Base-by-base conservation (phyloP, 2,797 vertebrate species). In the Enteromius trimaculatus region DNA sequence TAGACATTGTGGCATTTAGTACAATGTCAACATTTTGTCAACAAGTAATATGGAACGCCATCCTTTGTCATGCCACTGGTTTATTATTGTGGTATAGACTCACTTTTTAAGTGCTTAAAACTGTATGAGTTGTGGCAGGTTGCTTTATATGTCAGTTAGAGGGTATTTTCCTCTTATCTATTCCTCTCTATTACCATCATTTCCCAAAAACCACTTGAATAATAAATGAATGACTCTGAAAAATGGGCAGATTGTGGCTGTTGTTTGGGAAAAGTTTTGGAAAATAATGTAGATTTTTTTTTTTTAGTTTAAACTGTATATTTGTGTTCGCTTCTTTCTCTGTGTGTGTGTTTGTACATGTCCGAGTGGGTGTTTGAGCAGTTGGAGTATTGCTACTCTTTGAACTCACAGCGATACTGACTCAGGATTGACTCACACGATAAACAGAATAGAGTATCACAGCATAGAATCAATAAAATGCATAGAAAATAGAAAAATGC, bases 341-440 rank as follows among this genome's bases (percentile, higher is more conserved):
- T 37, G 37, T 31, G 39, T 47, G 42, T 60, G 62, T 84, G 49
- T 76, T 23, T 62, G 53, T 65, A 70, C 34, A 78, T 83, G 70
- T 83, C 29, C 4, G 53, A 83, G 75, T 71, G 82, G 82, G 71
- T 85, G 79, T 77, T 62, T 81, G 64, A 80, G 65, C 75, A 83
- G 75, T 78, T 83, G 75, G 82, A 71, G 42, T 71, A 77, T 62
- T n/a, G 62, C 81, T 77, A 23, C 34, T 68, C 31, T 82, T 76
- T 82, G 81, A 78, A 71, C 75, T 78, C 42, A 6, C 47, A 66
- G 68, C 37, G 47, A 44, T 77, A 47, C 21, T 83, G 84, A 86
- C 75, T 86, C 76, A 78, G 68, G 75, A 39, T 62, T 74, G 81
- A 83, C 58, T 83, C 77, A 66, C 71, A 70, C 47, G 72, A 65